Evolutionary conservation across 2,113 vertebrate species (phyloP).

Genomic region (Xyrauchen texanus): DNA sequence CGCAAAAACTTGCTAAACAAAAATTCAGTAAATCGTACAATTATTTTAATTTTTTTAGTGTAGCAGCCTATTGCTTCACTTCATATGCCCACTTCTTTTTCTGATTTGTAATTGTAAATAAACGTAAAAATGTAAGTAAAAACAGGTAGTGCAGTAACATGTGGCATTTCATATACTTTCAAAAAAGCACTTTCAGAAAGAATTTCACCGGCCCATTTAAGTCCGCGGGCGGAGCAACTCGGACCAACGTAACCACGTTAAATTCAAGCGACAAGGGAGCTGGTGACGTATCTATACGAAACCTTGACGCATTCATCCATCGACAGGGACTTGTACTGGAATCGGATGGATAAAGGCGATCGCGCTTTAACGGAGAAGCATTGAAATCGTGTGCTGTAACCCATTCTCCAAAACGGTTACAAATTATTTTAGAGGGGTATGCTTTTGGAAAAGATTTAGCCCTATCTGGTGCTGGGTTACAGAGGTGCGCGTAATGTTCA

Average conservation of each 20-base stretch:
- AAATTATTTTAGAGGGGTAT: not conserved
- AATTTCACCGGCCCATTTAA: no score
- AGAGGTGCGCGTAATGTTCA: not conserved
- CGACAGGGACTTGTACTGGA: conserved; percentile 25
- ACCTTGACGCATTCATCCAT: conserved; percentile 10
- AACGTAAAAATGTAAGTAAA: no score
- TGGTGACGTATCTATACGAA: conserved; percentile 6
- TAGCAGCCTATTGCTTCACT: no score
- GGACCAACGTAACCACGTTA: not conserved
- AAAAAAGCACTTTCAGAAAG: not conserved
- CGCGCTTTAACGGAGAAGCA: not conserved
- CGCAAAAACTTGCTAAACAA: no score
- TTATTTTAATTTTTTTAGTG: no score
- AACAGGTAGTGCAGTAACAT: no score
- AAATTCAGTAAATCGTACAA: no score
- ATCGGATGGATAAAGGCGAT: conserved; percentile 22
- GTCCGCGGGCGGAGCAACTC: not conserved
- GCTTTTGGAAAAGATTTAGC: not conserved
- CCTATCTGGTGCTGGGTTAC: not conserved
- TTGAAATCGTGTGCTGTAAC: not conserved
- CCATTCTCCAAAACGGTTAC: not conserved
- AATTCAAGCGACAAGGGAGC: conserved; percentile 2
- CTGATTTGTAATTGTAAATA: no score
- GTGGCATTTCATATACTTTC: no score
- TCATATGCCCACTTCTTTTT: no score